A percentile compares a stretch with the other conserved stretches of the same genome.
These are phyloP conservation scores for Loripinus fragilis DNA, from an alignment of 2,888 invertebrate genomes.

Conservation along the genomic window DNA sequence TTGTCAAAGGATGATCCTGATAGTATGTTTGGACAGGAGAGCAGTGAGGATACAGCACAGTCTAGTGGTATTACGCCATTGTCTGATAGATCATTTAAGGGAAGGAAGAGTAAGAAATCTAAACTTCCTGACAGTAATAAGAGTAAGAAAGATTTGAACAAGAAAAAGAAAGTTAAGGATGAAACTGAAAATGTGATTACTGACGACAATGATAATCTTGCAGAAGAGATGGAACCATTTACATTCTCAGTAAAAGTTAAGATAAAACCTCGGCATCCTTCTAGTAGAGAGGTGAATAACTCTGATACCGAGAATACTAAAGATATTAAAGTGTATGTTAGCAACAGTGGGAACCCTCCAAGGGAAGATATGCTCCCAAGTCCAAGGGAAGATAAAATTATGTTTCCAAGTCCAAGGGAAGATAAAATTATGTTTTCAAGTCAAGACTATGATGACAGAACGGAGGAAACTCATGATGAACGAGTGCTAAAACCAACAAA, in stretches of 20 bases:
- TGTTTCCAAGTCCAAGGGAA: not conserved
- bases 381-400: not conserved
- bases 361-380: not conserved
- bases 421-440: no score
- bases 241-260: conserved; percentile 56
- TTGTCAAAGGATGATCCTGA: not conserved
- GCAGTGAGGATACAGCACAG: not conserved
- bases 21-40: not conserved
- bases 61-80: not conserved
- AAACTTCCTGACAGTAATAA: conserved; percentile 1
- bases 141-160: not conserved
- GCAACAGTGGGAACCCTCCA: not conserved
- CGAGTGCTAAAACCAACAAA: conserved; percentile 35
- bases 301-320: not conserved
- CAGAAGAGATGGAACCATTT: conserved; percentile 50
- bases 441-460: not conserved
- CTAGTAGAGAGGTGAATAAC: not conserved
- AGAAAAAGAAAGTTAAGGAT: not conserved
- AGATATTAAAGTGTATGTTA: not conserved
- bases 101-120: not conserved
- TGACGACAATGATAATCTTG: conserved; percentile 18
- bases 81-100: not conserved
- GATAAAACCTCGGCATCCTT: conserved; percentile 44
- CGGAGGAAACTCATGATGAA: not conserved
- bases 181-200: not conserved